Base-by-base conservation (phyloP, 2,797 vertebrate genomes). In the Amniataba percoides region DNA sequence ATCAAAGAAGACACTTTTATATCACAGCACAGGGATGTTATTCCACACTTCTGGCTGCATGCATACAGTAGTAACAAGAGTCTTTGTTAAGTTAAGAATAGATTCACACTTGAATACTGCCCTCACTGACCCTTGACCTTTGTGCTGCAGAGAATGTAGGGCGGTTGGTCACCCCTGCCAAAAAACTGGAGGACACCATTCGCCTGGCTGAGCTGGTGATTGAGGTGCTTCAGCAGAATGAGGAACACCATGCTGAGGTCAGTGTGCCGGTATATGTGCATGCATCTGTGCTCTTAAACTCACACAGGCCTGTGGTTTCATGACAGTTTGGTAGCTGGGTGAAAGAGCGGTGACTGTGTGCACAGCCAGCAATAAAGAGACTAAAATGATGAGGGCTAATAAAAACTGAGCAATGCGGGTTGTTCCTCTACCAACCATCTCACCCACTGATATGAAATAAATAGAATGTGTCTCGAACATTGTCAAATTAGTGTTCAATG, bases 61-160 rank as follows among this genome's bases (percentile, higher is more conserved):
- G 87, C 53, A 36, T 36, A 27, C 7, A 55, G 25, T 21, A 51
- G 8, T 53, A 21, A 46, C 13, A 57, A 27, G 9, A 69, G 18
- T 19, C 19, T 66, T 18, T 71, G 2, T 68, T 39, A n/a, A 53
- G 27, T 25, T 52, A 48, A 34, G 12, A 58, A 15, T 21, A 65
- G 11, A 36, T 66, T 60, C 39, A 49, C 14, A 62, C 25, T 42
- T 5, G 5, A 6, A 64, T 5, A 18, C 56, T 73, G 55, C 55
- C 65, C 45, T 12, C 57, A 21, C 96, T 98, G 95, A 97, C 91
- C 89, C 70, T 90, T 89, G 71, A 86, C 94, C 94, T 96, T 95
- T 99, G 94, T 97, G 95, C 97, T 96, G 87, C 96, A 99, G 98
- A 99, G 95, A 99, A 99, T 94, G 97, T 99, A 95, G 98, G 98